These are phyloP conservation scores for Pseudorectes ferrugineus DNA, from an alignment of 2,113 vertebrate species.

Conservation along the genomic window DNA sequence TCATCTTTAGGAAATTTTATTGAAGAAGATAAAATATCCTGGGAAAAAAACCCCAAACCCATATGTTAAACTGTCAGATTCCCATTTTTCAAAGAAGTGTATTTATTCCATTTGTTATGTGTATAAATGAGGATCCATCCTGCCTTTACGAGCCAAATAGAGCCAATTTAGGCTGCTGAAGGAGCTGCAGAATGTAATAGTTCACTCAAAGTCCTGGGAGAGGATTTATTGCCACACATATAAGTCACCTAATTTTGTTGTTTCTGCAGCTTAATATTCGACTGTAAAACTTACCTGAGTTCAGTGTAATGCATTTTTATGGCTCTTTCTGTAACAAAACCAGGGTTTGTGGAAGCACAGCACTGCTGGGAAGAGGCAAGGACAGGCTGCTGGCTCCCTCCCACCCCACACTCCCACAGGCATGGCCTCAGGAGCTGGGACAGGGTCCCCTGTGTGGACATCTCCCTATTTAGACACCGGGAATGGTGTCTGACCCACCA, in stretches of 20 bases:
- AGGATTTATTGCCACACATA: not conserved
- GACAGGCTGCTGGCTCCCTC: not conserved
- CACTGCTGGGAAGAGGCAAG: not conserved
- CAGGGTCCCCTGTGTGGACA: too few relatives aligned
- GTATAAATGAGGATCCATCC: not conserved
- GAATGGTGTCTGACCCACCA: not conserved
- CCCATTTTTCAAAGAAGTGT: not conserved
- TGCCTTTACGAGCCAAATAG: not conserved
- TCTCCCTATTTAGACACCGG: not conserved
- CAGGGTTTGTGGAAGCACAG: not conserved
- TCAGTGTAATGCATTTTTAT: not conserved
- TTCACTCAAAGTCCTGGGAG: not conserved
- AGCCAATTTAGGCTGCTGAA: not conserved
- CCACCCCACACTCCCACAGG: rapidly evolving
- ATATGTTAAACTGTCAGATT: not conserved
- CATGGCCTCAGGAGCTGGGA: not conserved
- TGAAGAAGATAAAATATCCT: not conserved
- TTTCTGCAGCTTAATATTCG: not conserved
- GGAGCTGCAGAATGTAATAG: not conserved
- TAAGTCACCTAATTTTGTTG: not conserved
- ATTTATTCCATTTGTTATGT: not conserved
- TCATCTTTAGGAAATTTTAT: not conserved
- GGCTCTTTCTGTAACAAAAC: not conserved
- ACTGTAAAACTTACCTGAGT: not conserved
- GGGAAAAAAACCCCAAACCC: not conserved